Evolutionary conservation across 2,113 vertebrate species (phyloP).

Genomic region (Halichoeres trimaculatus): DNA sequence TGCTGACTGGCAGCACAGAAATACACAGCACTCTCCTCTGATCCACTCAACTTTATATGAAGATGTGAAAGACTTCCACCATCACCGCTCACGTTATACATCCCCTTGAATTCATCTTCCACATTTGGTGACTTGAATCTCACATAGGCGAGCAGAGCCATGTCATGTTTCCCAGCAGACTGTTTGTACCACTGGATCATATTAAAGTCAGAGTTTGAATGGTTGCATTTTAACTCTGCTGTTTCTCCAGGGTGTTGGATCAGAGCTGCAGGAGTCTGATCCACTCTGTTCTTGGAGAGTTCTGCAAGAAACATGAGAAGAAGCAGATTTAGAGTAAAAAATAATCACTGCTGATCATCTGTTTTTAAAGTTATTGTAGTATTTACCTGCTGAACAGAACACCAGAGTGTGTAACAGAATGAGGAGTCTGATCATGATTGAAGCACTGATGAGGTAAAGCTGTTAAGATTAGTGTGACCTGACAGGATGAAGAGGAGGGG

Average conservation of each 20-base stretch:
- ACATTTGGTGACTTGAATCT: neutral
- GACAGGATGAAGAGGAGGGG: neutral
- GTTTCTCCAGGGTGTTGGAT: slow-evolving; percentile 24
- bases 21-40: slow-evolving; percentile 14
- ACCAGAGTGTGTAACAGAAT: slow-evolving; percentile 31
- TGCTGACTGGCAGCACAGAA: slow-evolving; percentile 50
- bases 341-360: no score
- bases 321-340: neutral
- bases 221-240: slow-evolving; percentile 42
- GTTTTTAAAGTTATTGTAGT: neutral
- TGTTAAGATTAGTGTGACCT: neutral
- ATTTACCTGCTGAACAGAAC: slow-evolving; percentile 42
- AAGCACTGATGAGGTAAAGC: neutral
- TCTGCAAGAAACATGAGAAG: slow-evolving; percentile 5
- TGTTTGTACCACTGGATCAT: slow-evolving; percentile 63
- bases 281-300: neutral
- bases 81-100: slow-evolving; percentile 18
- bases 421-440: slow-evolving; percentile 35
- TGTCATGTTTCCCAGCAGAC: slow-evolving; percentile 8
- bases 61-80: slow-evolving; percentile 13
- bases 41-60: slow-evolving; percentile 4
- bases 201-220: slow-evolving; percentile 17
- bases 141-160: slow-evolving; percentile 32
- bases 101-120: slow-evolving; percentile 22
- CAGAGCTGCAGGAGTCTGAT: slow-evolving; percentile 41